Percentiles rank a stretch among this genome's conserved stretches.
Evolutionary conservation across 2,113 vertebrate genomes (phyloP).

Genomic region (Boulengeromyrus knoepffleri): DNA sequence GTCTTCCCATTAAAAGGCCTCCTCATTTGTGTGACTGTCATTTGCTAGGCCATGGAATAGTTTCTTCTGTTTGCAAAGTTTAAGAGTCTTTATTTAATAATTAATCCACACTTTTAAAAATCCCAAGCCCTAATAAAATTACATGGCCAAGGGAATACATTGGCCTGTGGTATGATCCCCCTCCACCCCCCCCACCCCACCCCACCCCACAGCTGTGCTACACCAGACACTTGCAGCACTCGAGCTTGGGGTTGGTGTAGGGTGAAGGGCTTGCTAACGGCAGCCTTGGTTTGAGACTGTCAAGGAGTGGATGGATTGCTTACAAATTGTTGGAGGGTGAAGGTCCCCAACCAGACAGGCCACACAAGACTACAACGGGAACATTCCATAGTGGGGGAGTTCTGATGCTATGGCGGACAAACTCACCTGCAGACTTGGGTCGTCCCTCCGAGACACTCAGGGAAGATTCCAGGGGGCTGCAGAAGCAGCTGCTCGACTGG

Average conservation of each 20-base stretch:
- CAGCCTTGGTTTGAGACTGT: neutral
- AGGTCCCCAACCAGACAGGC: neutral
- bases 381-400: neutral
- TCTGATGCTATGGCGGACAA: conserved; percentile 25
- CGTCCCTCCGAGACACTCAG: conserved; percentile 73
- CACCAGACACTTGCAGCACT: neutral
- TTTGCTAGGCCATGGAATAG: conserved; percentile 25
- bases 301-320: neutral
- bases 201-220: neutral
- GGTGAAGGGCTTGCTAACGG: neutral
- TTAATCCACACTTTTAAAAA: conserved; percentile 20
- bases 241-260: neutral
- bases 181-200: too few species aligned
- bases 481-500: conserved; percentile 84
- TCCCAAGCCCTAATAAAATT: conserved; percentile 16
- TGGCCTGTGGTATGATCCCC: neutral
- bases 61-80: neutral
- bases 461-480: conserved; percentile 76
- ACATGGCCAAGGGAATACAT: conserved; percentile 18
- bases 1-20: conserved; percentile 23
- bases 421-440: conserved; percentile 79
- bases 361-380: conserved; percentile 7
- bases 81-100: neutral
- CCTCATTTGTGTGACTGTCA: conserved; percentile 37
- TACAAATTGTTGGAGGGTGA: neutral